Evolutionary conservation across 2,888 invertebrate species (phyloP).

Genomic region (Mimachlamys varia): DNA sequence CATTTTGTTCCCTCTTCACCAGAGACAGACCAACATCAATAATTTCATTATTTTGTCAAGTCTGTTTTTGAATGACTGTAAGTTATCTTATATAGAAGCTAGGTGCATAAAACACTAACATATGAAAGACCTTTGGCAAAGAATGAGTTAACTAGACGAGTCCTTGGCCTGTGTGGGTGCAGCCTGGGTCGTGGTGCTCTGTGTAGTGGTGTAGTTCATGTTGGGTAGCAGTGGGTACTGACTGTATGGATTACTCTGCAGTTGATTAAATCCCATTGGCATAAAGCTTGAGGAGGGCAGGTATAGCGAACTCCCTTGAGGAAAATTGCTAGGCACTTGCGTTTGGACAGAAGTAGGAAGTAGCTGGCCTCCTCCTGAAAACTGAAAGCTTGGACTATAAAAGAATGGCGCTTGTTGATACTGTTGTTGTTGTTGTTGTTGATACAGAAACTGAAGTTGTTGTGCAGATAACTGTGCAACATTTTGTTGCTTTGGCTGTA

Average conservation of each 20-base stretch:
- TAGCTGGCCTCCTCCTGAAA: slow-evolving; percentile 14
- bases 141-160: background rate
- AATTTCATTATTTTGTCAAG: slow-evolving; percentile 28
- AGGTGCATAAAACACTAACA: slow-evolving; percentile 36
- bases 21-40: slow-evolving; percentile 31
- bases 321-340: slow-evolving; percentile 33
- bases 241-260: slow-evolving; percentile 23
- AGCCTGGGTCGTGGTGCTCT: slow-evolving; percentile 7
- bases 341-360: slow-evolving; percentile 31
- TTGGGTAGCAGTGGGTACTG: background rate
- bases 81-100: slow-evolving; percentile 1
- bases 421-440: slow-evolving; percentile 20
- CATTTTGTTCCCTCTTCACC: slow-evolving; percentile 47
- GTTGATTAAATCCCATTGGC: slow-evolving; percentile 28
- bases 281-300: slow-evolving; percentile 36
- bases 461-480: slow-evolving; percentile 7
- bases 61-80: slow-evolving; percentile 25
- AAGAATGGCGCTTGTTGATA: background rate
- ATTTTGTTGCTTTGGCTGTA: slow-evolving; percentile 17
- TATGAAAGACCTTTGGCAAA: slow-evolving; percentile 36
- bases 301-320: slow-evolving; percentile 31
- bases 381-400: slow-evolving; percentile 28
- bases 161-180: background rate
- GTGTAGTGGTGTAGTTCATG: slow-evolving; percentile 19
- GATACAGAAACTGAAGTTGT: slow-evolving; percentile 1